These are phyloP conservation scores for Prunella fulvescens DNA, from an alignment of 2,113 vertebrate genomes.

Conservation along the genomic window DNA sequence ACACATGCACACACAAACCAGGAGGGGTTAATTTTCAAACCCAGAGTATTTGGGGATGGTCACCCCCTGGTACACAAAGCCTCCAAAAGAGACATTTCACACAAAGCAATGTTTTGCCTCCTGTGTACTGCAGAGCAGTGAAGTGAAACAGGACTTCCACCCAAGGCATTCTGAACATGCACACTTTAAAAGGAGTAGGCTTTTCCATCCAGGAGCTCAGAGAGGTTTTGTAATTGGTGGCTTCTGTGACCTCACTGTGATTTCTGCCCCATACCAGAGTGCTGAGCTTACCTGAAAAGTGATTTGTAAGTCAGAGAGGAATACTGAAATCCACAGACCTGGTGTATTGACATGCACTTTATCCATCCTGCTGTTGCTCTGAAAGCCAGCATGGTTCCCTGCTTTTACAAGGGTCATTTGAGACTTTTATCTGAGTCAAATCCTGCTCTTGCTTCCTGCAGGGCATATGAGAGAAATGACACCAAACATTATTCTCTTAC, in stretches of 20 bases:
- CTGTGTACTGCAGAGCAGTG: neutral
- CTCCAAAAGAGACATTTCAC: neutral
- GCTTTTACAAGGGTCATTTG: conserved; percentile 33
- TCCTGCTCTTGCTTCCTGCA: conserved; percentile 5
- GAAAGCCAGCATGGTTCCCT: neutral
- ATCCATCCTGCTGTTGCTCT: neutral
- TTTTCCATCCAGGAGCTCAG: neutral
- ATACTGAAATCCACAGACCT: neutral
- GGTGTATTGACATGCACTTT: neutral
- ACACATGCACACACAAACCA: neutral
- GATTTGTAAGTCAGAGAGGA: neutral
- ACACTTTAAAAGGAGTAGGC: neutral
- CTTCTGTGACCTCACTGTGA: neutral
- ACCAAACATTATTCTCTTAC: neutral
- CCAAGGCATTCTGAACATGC: neutral
- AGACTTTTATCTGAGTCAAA: conserved; percentile 37
- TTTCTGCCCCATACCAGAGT: neutral
- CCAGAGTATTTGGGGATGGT: neutral
- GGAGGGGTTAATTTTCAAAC: neutral
- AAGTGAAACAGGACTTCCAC: neutral
- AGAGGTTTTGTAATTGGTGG: neutral
- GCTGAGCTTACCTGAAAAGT: neutral
- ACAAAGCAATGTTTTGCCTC: neutral
- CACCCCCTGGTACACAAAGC: neutral
- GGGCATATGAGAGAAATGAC: neutral